Conservation (phyloP, 2,797 vertebrate species). For the Darevskia mixta region DNA sequence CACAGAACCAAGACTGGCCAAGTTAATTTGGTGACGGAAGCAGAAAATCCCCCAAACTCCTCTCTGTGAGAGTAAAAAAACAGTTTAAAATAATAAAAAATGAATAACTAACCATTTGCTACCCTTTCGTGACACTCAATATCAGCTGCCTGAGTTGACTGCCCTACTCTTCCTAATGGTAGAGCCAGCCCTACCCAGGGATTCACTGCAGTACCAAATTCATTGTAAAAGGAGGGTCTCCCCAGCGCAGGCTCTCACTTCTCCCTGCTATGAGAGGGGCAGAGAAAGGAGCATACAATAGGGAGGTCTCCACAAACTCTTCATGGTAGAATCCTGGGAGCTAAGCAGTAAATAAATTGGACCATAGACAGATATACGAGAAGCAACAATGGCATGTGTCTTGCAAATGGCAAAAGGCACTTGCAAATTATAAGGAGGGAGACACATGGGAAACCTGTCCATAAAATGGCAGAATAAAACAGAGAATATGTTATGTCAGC, state of each 20-base stretch:
- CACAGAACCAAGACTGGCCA: no score
- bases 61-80: no score
- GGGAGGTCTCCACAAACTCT: neutral
- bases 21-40: no score
- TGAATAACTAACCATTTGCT: no score
- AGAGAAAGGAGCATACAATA: neutral
- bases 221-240: neutral
- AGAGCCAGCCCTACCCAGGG: no score
- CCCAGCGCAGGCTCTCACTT: neutral
- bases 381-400: neutral
- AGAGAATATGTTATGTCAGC: neutral
- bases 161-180: no score
- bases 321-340: neutral
- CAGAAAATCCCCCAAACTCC: no score
- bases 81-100: no score
- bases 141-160: no score
- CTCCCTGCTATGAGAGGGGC: neutral
- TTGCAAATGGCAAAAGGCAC: neutral
- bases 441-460: neutral
- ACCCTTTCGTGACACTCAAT: no score
- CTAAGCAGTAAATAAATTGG: neutral
- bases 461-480: neutral
- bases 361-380: neutral
- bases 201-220: neutral
- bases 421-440: slow-evolving; percentile 4